A percentile compares a stretch with the other conserved stretches of the same genome.
These are phyloP conservation scores for Lordiphosa fenestrarum DNA, from an alignment of 2,888 invertebrate genomes.

Conservation along the genomic window DNA sequence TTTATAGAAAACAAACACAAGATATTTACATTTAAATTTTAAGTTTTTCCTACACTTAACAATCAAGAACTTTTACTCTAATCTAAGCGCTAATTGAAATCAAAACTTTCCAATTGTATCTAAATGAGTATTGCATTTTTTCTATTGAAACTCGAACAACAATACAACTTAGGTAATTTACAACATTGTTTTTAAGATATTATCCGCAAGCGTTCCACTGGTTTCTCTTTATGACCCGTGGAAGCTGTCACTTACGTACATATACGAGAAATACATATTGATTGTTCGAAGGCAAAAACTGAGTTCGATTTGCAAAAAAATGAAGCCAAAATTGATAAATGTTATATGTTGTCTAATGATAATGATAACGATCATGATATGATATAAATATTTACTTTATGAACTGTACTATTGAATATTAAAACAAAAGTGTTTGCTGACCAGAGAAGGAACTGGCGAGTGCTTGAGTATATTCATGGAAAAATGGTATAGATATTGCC, in stretches of 20 bases:
- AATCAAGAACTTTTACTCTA: neutral
- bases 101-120: slow-evolving; percentile 55
- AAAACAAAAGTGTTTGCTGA: slow-evolving; percentile 61
- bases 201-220: slow-evolving; percentile 14
- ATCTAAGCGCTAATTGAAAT: neutral
- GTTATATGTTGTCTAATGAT: slow-evolving; percentile 45
- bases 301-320: slow-evolving; percentile 39
- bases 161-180: slow-evolving; percentile 40
- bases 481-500: too few relatives aligned
- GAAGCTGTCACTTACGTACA: slow-evolving; percentile 46
- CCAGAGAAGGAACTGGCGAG: neutral
- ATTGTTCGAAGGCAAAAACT: slow-evolving; percentile 24
- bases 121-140: slow-evolving; percentile 64
- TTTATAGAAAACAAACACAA: too few relatives aligned
- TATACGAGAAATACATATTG: slow-evolving; percentile 17
- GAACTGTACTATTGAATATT: slow-evolving; percentile 60
- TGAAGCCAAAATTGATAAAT: slow-evolving; percentile 66
- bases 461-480: too few relatives aligned
- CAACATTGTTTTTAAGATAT: slow-evolving; percentile 35
- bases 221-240: slow-evolving; percentile 26
- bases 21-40: too few relatives aligned
- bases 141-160: slow-evolving; percentile 23
- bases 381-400: slow-evolving; percentile 19
- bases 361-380: slow-evolving; percentile 25
- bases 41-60: neutral